Evolutionary conservation across 2,888 invertebrate genomes (phyloP).

Genomic region (Nephrotoma appendiculata): DNA sequence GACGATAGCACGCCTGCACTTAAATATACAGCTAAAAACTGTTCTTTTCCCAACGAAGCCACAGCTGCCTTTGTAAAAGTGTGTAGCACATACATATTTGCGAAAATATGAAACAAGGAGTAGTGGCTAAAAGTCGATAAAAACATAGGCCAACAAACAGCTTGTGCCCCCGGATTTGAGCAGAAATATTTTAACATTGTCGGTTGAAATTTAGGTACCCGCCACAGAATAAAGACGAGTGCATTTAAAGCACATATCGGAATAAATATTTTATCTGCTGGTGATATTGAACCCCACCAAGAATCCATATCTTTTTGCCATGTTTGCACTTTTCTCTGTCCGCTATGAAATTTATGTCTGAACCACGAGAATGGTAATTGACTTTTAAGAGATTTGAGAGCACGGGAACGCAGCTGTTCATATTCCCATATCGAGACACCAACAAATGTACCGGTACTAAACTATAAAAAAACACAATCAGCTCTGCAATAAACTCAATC

Average conservation of each 20-base stretch:
- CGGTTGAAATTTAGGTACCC: slow-evolving; percentile 51
- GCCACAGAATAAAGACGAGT: slow-evolving; percentile 71
- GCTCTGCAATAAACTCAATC: neutral
- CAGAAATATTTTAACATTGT: slow-evolving; percentile 75
- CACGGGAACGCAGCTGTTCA: slow-evolving; percentile 37
- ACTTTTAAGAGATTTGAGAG: neutral
- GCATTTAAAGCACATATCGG: slow-evolving; percentile 67
- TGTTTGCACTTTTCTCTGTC: neutral
- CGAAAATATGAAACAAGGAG: slow-evolving; percentile 68
- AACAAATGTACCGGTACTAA: slow-evolving; percentile 48
- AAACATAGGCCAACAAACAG: slow-evolving; percentile 75
- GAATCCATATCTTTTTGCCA: slow-evolving; percentile 9
- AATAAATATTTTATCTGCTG: slow-evolving; percentile 63
- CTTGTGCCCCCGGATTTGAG: slow-evolving; percentile 61
- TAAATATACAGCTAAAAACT: slow-evolving; percentile 81
- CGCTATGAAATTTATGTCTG: slow-evolving; percentile 23
- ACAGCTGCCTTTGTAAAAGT: slow-evolving; percentile 54
- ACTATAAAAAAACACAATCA: slow-evolving; percentile 33
- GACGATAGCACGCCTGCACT: slow-evolving; percentile 80
- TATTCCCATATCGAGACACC: slow-evolving; percentile 81
- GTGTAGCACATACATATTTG: slow-evolving; percentile 94
- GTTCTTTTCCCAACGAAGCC: slow-evolving; percentile 69
- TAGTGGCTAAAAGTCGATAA: slow-evolving; percentile 92
- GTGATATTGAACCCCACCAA: slow-evolving; percentile 56
- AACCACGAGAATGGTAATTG: slow-evolving; percentile 31